phyloP scores from a whole-genome alignment of 2,888 invertebrate species.

The Biston betularia region DNA sequence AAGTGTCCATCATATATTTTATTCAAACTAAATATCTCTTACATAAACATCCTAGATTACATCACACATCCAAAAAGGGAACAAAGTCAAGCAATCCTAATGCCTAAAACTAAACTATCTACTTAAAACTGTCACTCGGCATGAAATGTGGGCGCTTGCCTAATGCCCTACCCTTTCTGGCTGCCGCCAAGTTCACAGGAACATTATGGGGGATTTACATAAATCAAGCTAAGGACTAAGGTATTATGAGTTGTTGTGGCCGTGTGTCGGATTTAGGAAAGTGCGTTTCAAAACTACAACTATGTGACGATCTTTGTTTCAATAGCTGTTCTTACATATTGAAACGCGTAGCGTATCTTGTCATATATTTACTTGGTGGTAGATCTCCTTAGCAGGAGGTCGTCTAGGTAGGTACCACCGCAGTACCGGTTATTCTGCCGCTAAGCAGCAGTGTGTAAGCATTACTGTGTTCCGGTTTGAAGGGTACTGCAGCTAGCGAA shows the following conservation, averaged over 20 bases:
- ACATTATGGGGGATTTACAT: conserved; percentile 40
- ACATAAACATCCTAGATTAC: background rate
- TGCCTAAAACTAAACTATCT: conserved; percentile 32
- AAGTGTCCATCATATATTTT: background rate
- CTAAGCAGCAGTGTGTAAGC: too few species aligned
- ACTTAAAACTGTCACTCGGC: conserved; percentile 39
- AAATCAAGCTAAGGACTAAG: conserved; percentile 36
- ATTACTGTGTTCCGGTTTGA: too few species aligned
- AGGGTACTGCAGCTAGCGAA: too few species aligned
- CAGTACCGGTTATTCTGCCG: too few species aligned
- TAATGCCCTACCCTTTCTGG: conserved; percentile 32
- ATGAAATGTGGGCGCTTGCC: conserved; percentile 35
- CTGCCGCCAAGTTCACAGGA: conserved; percentile 32
- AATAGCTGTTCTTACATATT: background rate
- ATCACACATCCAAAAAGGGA: conserved; percentile 22
- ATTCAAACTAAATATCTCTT: background rate
- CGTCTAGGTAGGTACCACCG: too few species aligned
- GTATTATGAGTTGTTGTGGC: conserved; percentile 28
- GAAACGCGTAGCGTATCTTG: background rate
- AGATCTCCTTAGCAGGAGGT: too few species aligned
- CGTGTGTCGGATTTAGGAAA: conserved; percentile 13
- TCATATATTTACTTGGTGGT: too few species aligned
- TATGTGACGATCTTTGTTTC: background rate
- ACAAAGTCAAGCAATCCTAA: conserved; percentile 29
- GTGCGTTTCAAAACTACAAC: conserved; percentile 6